These are phyloP conservation scores for Apistogramma diplotaenia DNA, from an alignment of 2,113 vertebrate species.

Conservation along the genomic window DNA sequence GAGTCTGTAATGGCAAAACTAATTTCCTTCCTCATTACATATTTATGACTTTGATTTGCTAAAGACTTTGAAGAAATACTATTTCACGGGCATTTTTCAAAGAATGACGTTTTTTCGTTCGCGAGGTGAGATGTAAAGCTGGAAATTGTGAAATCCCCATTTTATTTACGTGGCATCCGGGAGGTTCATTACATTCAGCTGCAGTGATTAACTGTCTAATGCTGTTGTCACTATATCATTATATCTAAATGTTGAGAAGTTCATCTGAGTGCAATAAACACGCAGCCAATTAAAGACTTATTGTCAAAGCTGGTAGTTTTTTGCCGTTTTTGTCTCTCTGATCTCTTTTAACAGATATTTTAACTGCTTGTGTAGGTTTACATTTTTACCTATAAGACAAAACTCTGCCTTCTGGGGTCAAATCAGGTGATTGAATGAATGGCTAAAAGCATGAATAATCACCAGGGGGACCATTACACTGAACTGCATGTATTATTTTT, in stretches of 20 bases:
- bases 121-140: neutral
- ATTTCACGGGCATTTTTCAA: neutral
- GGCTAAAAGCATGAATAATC: neutral
- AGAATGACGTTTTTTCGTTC: neutral
- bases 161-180: neutral
- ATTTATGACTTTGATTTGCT: neutral
- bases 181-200: neutral
- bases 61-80: neutral
- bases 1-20: slow-evolving; percentile 4
- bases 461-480: neutral
- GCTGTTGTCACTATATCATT: neutral
- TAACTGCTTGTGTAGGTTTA: neutral
- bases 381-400: neutral
- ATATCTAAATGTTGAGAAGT: neutral
- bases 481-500: slow-evolving; percentile 2
- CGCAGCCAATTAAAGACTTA: neutral
- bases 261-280: neutral
- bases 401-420: neutral
- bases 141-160: neutral
- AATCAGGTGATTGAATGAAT: neutral
- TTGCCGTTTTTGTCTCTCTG: neutral
- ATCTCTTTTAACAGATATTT: neutral
- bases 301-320: neutral
- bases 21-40: slow-evolving; percentile 5
- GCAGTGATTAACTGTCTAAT: neutral